phyloP scores from a whole-genome alignment of 2,113 vertebrate species.

The Maylandia zebra region DNA sequence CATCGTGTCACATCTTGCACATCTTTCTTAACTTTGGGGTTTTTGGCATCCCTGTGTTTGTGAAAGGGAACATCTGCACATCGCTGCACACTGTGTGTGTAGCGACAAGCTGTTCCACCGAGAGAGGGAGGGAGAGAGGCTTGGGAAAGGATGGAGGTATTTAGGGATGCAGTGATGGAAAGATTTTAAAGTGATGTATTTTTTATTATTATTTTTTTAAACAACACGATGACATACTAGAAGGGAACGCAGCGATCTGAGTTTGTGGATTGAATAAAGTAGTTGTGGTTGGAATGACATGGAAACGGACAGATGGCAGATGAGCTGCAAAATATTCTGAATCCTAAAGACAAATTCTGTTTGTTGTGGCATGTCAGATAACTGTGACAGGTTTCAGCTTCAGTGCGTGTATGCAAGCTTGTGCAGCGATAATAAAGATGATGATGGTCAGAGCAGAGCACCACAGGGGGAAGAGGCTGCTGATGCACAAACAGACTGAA shows the following conservation, averaged over 20 bases:
- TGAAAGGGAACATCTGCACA: constrained; percentile 29
- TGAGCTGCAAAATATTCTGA: neutral
- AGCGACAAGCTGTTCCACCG: neutral
- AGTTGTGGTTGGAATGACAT: neutral
- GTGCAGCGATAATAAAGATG: neutral
- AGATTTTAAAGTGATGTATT: neutral
- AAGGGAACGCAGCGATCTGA: neutral
- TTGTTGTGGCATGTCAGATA: neutral
- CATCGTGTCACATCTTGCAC: neutral
- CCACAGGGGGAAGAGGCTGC: constrained; percentile 6
- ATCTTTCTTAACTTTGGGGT: neutral
- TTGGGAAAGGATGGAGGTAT: neutral
- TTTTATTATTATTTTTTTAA: neutral
- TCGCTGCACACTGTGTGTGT: neutral
- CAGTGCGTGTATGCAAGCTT: neutral
- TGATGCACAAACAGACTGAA: constrained; percentile 26
- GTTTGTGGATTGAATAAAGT: neutral
- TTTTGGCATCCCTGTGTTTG: constrained; percentile 22
- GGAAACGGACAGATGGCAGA: neutral
- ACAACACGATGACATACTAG: neutral
- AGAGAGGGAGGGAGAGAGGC: neutral
- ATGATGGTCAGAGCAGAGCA: neutral
- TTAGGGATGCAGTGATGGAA: neutral
- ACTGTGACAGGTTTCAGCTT: neutral
- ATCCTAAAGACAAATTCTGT: neutral